Conservation (phyloP, 2,888 invertebrate genomes). For the Oeneis ivallda region DNA sequence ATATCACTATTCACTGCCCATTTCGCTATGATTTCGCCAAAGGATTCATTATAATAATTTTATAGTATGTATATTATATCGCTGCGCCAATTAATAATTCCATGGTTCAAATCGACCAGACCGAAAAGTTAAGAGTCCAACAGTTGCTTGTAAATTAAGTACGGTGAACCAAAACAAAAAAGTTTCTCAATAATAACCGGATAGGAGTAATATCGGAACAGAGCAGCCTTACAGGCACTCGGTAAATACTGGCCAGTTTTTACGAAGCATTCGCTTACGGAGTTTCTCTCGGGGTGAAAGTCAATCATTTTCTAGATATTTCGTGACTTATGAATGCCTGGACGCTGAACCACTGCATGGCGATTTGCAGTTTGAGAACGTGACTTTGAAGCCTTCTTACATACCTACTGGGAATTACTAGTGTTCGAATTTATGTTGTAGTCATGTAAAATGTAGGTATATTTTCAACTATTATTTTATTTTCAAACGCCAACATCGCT, state of each 20-base stretch:
- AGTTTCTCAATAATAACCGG: slow-evolving; percentile 11
- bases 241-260: slow-evolving; percentile 26
- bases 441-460: too few species aligned
- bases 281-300: slow-evolving; percentile 36
- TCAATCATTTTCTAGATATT: slow-evolving; percentile 23
- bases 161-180: background rate
- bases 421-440: too few species aligned
- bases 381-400: background rate
- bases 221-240: slow-evolving; percentile 7
- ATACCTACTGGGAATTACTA: background rate
- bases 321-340: slow-evolving; percentile 20
- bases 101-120: background rate
- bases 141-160: background rate
- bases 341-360: background rate
- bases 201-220: slow-evolving; percentile 12
- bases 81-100: background rate
- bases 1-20: too few species aligned
- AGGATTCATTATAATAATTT: too few species aligned
- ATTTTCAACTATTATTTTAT: too few species aligned
- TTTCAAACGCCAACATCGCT: too few species aligned
- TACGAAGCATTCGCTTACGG: slow-evolving; percentile 1
- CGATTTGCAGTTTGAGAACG: background rate
- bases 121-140: background rate
- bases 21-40: too few species aligned
- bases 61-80: too few species aligned